Base-by-base conservation (phyloP, 1,140 invertebrate species). In the Meloidogyne hapla region DNA sequence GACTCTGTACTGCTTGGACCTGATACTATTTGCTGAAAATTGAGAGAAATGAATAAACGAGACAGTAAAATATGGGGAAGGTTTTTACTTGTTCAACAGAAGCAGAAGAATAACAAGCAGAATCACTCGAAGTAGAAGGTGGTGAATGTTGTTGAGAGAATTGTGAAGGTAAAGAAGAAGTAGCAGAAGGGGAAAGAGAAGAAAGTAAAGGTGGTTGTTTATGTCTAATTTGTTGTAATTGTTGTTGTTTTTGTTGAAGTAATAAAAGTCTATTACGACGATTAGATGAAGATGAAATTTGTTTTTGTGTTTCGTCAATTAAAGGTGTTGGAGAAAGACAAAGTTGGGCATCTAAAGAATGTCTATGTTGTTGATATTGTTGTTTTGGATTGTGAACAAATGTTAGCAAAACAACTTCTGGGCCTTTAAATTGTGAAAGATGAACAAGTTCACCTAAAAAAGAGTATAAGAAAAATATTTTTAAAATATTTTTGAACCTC, bases 391-490 rank as follows among this genome's bases (percentile, higher is more conserved):
- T 56, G n/a, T 56, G n/a, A 56, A 56, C 48, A 56, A 56, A 56
- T 6, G 48, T 56, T 56, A 56, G n/a, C n/a, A 56, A 56, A 56
- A 56, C 48, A 56, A 56, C 48, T 56, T 56, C 48, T 56, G 48
- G 40, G 40, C 79, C 79, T 13, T 64, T 42, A 65, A 80, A 80
- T 70, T 80, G 80, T 28, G 79, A 77, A 63, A 80, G 45, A 65
- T 80, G 79, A 21, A 80, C 79, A 45, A 81, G 66, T 75, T 80
- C 79, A n/a, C 79, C 78, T 79, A 48, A 10, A 81, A 78, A 67
- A 25, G 1, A 15, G 9, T 6, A 75, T 40, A 5, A n/a, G 5
- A 3, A 18, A 70, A 10, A 75, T 15, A 38, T 48, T 42, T 12
- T 42, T 23, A 0, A 15, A 9, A 12, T 4, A 45, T 15, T n/a